Evolutionary conservation across 2,888 invertebrate genomes (phyloP).

Genomic region (Caprella mutica): DNA sequence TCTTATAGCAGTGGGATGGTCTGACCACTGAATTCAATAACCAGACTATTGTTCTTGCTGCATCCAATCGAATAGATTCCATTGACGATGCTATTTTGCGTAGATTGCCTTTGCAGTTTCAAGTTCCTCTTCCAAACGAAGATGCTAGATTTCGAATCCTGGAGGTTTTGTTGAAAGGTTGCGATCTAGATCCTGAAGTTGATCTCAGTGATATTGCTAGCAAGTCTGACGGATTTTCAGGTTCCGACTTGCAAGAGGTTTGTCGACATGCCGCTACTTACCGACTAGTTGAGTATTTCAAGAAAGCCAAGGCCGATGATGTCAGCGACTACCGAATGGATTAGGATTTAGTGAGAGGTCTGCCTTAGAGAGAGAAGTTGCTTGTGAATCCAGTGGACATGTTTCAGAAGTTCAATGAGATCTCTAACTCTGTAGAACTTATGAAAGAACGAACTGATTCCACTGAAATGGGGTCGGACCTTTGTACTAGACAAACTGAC

Average conservation of each 20-base stretch:
- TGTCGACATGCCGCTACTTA: constrained; percentile 9
- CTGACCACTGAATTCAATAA: constrained; percentile 14
- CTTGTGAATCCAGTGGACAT: constrained; percentile 1
- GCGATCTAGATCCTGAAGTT: constrained; percentile 4
- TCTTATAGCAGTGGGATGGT: constrained; percentile 21
- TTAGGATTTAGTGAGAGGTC: not conserved
- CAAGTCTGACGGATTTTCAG: constrained; percentile 11
- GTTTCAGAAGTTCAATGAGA: not conserved
- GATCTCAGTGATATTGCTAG: constrained; percentile 8
- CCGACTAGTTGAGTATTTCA: constrained; percentile 15
- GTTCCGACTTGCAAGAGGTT: constrained; percentile 17
- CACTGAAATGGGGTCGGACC: not conserved
- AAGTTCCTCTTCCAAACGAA: constrained; percentile 9
- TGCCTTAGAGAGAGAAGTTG: not conserved
- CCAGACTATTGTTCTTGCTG: constrained; percentile 13
- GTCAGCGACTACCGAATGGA: not conserved
- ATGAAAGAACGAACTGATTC: not conserved
- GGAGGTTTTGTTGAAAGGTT: constrained; percentile 2
- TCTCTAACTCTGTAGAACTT: not conserved
- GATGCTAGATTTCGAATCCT: constrained; percentile 6
- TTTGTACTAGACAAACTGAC: not conserved
- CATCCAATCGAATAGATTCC: constrained; percentile 16
- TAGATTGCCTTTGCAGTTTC: constrained; percentile 11
- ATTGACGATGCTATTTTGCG: constrained; percentile 19
- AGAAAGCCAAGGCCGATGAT: not conserved